Conservation (phyloP, 2,888 invertebrate genomes). For the Drosophila eohydei region DNA sequence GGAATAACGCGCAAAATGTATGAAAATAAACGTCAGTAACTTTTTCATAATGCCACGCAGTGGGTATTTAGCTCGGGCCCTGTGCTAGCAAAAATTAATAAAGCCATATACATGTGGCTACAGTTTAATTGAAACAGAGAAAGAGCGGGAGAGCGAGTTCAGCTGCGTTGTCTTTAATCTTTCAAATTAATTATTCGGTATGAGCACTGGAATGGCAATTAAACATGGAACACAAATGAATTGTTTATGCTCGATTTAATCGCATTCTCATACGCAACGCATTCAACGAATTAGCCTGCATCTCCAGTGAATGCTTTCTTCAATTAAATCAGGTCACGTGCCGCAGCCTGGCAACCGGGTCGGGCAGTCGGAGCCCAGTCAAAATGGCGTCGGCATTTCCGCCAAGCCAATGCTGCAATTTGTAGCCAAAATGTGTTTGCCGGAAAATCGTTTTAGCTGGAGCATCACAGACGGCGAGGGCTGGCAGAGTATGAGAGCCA, state of each 20-base stretch:
- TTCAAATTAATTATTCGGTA: slow-evolving; percentile 9
- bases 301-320: slow-evolving; percentile 10
- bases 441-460: slow-evolving; percentile 15
- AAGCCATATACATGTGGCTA: slow-evolving; percentile 48
- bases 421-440: slow-evolving; percentile 30
- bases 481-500: background rate
- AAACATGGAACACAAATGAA: slow-evolving; percentile 31
- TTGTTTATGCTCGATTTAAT: slow-evolving; percentile 36
- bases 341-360: slow-evolving; percentile 8
- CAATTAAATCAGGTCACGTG: slow-evolving; percentile 54
- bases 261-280: slow-evolving; percentile 22
- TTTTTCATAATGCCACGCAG: slow-evolving; percentile 25
- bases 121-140: slow-evolving; percentile 36
- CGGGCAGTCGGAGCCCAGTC: slow-evolving; percentile 6
- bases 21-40: slow-evolving; percentile 48
- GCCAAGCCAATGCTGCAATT: slow-evolving; percentile 37
- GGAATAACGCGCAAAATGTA: slow-evolving; percentile 55
- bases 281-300: slow-evolving; percentile 26
- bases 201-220: slow-evolving; percentile 25
- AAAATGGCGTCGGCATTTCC: slow-evolving; percentile 38
- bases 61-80: background rate
- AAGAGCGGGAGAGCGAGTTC: background rate
- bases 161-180: slow-evolving; percentile 4
- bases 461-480: background rate
- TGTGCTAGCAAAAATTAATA: slow-evolving; percentile 29